Evolutionary conservation across 2,113 vertebrate species (phyloP).

Genomic region (Onychostruthus taczanowskii): DNA sequence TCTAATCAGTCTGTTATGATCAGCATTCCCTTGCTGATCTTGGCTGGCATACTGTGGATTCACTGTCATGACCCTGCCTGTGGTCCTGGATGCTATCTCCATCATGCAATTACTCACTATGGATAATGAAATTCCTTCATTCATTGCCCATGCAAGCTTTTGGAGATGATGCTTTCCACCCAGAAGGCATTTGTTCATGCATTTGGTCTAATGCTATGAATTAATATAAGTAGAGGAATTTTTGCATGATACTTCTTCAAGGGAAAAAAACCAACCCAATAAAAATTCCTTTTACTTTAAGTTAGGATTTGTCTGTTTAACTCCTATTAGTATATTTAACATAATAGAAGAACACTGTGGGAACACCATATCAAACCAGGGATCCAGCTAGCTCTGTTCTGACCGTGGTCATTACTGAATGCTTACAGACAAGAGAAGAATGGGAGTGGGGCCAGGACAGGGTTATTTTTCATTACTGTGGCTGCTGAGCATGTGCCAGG

Average conservation of each 20-base stretch:
- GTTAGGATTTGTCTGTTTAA: neutral
- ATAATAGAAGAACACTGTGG: neutral
- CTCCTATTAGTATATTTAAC: neutral
- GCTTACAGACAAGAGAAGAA: neutral
- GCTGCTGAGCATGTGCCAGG: neutral
- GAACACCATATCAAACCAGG: neutral
- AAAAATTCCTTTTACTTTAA: neutral
- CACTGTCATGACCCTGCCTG: neutral
- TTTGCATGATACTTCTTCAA: neutral
- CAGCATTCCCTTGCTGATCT: neutral
- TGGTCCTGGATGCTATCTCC: neutral
- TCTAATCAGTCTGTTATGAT: neutral
- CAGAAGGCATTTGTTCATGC: neutral
- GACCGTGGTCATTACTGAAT: neutral
- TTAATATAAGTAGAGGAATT: neutral
- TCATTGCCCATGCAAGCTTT: neutral
- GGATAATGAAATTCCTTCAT: neutral
- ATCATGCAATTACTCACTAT: neutral
- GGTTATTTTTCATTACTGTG: neutral
- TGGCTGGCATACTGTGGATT: neutral
- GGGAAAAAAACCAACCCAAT: fast-evolving
- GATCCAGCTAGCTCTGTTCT: neutral
- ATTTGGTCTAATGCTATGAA: neutral
- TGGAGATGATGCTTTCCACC: neutral
- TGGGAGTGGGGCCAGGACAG: neutral